Conservation (phyloP, 2,888 invertebrate species). For the Lamellibrachia satsuma region DNA sequence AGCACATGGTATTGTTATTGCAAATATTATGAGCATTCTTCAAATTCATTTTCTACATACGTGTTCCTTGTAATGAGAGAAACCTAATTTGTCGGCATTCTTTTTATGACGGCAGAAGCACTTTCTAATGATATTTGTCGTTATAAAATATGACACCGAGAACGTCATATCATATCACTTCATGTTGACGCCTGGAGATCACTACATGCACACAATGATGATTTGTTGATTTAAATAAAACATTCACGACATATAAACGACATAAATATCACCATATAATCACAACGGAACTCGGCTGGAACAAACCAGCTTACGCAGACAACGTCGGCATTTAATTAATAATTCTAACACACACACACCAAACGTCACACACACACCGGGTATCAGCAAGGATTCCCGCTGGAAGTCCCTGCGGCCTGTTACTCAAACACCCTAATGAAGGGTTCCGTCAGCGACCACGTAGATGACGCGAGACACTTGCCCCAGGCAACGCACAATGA, state of each 20-base stretch:
- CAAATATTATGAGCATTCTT: not conserved
- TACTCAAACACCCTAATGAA: not conserved
- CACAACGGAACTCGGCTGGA: too few relatives aligned
- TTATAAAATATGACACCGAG: not conserved
- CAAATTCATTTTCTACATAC: not conserved
- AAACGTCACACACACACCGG: not conserved
- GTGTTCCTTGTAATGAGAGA: not conserved
- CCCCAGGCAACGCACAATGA: not conserved
- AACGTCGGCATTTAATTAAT: not conserved
- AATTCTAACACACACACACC: not conserved
- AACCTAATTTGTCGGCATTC: not conserved
- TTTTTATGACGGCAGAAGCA: too few relatives aligned
- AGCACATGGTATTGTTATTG: not conserved
- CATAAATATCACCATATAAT: too few relatives aligned
- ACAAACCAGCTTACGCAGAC: not conserved
- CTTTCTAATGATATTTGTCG: too few relatives aligned
- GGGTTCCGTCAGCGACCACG: not conserved
- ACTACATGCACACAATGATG: too few relatives aligned
- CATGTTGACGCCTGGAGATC: not conserved
- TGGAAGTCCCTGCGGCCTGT: not conserved
- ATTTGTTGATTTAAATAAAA: too few relatives aligned
- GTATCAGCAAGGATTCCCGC: not conserved
- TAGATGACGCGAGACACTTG: not conserved
- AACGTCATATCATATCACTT: not conserved
- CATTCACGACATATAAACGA: too few relatives aligned